Base-by-base conservation (phyloP, 2,797 vertebrate species). In the Pachyuromys duprasi region DNA sequence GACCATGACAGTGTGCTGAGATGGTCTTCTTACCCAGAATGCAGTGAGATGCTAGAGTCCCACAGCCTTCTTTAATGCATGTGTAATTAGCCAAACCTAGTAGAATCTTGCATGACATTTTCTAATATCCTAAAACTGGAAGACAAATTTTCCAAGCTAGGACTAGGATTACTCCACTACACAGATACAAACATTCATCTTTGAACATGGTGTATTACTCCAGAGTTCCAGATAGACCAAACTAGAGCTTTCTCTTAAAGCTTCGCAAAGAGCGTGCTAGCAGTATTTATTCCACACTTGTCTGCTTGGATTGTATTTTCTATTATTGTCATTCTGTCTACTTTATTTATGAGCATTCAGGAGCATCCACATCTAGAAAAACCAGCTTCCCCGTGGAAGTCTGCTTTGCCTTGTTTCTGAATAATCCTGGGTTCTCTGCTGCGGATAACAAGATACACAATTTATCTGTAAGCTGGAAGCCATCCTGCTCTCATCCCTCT, bases 101-200 rank as follows among this genome's bases (percentile, higher is more conserved):
- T 9, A 93, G 90, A 96, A 87, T 55, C 8, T 63, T 91, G 88
- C 42, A 65, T 92, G 42, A 45, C 28, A 11, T 95, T 88, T 91
- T 45, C 65, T 76, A 89, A 60, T 9, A 86, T 15, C 55, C 42
- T 81, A 67, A 76, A 69, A 74, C 80, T 8, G 3, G 33, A 63
- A 94, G 22, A 86, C 69, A 81, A 45, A 67, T 55, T 76, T 62
- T 1, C 36, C 39, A 69, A 76, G 15, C 42, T 33, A 76, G 55
- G 18, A 62, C 42, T 69, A 13, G 33, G 45, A 22, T 12, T 86
- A 36, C 33, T 86, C 65, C 76, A 17, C 81, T 2, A 0, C 63
- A 33, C 15, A 87, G 87, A 60, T n/a, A 83, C 42, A 83, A 81
- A 76, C 70, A 67, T 26, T 33, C 15, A 5, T 87, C 90, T 95